Evolutionary conservation across 2,797 vertebrate species (phyloP), one percentile per base, ranked within the genome.

Genomic region (Dryobates pubescens): DNA sequence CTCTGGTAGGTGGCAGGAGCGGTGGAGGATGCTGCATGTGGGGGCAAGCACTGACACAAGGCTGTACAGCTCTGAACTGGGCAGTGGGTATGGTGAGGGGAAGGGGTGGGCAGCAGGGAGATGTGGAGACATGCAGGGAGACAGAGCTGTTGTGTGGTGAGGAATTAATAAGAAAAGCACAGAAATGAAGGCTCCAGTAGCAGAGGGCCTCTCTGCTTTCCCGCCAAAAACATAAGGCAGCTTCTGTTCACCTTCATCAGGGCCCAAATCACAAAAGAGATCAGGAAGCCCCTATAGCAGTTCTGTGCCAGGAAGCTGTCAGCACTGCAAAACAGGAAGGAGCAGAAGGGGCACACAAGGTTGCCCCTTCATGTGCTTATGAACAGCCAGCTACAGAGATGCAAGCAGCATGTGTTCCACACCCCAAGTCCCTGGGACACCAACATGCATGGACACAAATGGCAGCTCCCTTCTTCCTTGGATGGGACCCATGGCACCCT

Each of bases 261-360:
- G 95, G 93, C 58, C 94, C 11, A 19, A 89, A 95, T 86, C 96
- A 92, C 92, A 95, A 87, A 90, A 84, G 72, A 62, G 93, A 89
- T 90, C 92, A 95, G 74, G 83, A 78, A 96, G 93, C 74, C 84
- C 95, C 95, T 95, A 91, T 86, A 94, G 92, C 89, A 92, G 81
- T 59, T 10, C 90, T 69, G 69, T 95, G 89, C 93, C 79, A 61
- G 89, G 95, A 88, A 86, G 57, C 77, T 82, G 49, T 43, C 95
- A 86, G 91, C 1, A 0, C 91, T 89, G 91, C 71, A 93, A 82
- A 92, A 79, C 30, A 12, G 17, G 65, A 17, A 13, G 36, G 61
- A 71, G 47, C 47, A 41, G 57, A 88, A 24, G 38, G 47, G 68
- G 51, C 82, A 75, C 27, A 17, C 11, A 32, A 59, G 4, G 7